phyloP scores from a whole-genome alignment of 2,113 vertebrate genomes.

The Limanda limanda region DNA sequence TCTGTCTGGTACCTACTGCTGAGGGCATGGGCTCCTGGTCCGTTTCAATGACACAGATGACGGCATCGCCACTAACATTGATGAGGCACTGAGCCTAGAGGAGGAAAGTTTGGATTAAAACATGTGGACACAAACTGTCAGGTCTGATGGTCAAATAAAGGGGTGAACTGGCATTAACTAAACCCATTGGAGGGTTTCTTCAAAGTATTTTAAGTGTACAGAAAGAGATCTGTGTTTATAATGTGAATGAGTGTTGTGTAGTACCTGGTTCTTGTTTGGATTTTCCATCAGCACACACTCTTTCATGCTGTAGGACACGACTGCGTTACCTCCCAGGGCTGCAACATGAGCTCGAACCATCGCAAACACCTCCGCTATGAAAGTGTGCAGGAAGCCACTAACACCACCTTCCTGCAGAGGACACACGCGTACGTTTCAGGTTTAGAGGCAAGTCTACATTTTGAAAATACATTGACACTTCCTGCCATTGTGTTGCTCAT shows the following conservation, averaged over 20 bases:
- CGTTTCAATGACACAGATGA: constrained; percentile 91
- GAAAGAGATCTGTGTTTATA: not conserved
- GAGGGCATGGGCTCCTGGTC: constrained; percentile 85
- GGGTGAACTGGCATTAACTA: not conserved
- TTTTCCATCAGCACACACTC: constrained; percentile 99
- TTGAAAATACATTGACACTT: not conserved
- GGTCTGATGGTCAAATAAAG: not conserved
- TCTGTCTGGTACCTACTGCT: constrained; percentile 71
- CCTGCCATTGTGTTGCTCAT: constrained; percentile 40
- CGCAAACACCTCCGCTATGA: constrained; percentile 97
- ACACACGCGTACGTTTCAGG: not conserved
- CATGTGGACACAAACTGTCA: not conserved
- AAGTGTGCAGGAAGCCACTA: constrained; percentile 96
- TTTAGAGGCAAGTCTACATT: not conserved
- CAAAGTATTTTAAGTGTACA: not conserved
- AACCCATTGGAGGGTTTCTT: no score
- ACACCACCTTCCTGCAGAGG: constrained; percentile 92
- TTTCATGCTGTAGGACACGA: constrained; percentile 98
- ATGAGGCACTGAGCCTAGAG: constrained; percentile 97
- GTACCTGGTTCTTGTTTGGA: constrained; percentile 98
- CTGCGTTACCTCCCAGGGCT: constrained; percentile 95
- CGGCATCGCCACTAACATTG: constrained; percentile 96
- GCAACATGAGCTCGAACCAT: constrained; percentile 98
- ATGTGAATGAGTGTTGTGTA: not conserved
- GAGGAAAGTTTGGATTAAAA: constrained; percentile 6